Base-by-base conservation (phyloP, 37 sponge, comb jelly and placozoan species). In the Spongilla lacustris region DNA sequence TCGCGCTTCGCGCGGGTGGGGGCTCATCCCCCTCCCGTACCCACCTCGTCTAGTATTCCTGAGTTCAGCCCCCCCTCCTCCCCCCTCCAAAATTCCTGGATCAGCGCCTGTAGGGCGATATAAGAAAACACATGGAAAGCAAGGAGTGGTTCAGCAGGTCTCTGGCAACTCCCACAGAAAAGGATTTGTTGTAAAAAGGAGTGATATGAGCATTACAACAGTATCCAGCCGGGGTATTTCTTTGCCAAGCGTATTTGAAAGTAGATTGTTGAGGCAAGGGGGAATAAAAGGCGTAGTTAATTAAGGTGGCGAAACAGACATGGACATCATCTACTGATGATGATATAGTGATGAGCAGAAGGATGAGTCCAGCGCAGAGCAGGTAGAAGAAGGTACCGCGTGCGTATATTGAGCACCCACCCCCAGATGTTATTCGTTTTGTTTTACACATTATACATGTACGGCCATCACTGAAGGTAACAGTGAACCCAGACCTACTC, bases 61-160 rank as follows among this genome's bases (percentile, higher is more conserved):
- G n/a, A n/a, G n/a, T 41, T 41, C 41, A 41, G 41, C 41, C 41
- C 3, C 41, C 41, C 6, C 41, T 6, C 41, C 41, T 6, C 6
- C 41, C 41, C 41, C 41, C 41, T 41, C 41, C 41, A 9, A 41
- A 41, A 41, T 41, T 41, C 41, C 41, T 41, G 41, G 41, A 41
- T 58, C 14, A 19, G 21, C 19, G 21, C 21, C 19, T 58, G 21
- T 58, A 58, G 58, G 19, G 58, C 58, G 58, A 58, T 13, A 14
- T 58, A 58, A 6, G 58, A 58, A 58, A 17, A 58, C 58, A 14
- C 14, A 58, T 58, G 58, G 58, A 58, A 58, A 58, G 58, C 58
- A 58, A 58, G 58, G 58, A 58, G 58, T 58, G 58, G 58, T 58
- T 58, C 58, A 58, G 58, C 58, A 58, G 58, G 58, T 58, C 58